Conservation (phyloP, 2,797 vertebrate genomes). For the Rousettus madagascariensis region DNA sequence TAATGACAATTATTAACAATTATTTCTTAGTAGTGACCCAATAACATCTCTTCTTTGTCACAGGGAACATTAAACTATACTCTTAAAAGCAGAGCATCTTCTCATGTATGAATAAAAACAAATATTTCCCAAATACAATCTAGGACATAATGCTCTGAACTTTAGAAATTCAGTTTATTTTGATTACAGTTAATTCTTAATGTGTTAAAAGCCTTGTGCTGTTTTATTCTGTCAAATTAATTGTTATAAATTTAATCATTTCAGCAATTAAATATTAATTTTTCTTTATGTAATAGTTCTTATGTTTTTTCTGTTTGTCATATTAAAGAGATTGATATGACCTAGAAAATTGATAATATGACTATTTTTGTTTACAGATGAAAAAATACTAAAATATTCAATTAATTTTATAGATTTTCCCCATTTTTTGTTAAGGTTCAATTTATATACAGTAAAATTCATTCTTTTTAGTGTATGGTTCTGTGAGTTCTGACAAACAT, state of each 20-base stretch:
- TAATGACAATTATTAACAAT: neutral
- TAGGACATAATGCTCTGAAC: conserved; percentile 9
- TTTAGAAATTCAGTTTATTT: conserved; percentile 37
- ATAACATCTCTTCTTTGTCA: neutral
- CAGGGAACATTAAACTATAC: neutral
- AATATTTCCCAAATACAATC: neutral
- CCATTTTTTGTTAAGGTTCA: neutral
- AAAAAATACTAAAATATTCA: conserved; percentile 10
- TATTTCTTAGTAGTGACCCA: neutral
- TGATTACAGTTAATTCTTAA: neutral
- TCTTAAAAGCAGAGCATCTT: neutral
- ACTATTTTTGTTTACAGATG: conserved; percentile 26
- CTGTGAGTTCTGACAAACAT: conserved; percentile 10
- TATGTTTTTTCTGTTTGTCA: neutral
- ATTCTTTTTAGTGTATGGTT: neutral
- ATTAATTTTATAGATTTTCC: neutral
- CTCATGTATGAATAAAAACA: neutral
- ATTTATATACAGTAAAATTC: neutral
- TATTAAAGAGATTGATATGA: neutral
- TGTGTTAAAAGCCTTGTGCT: neutral
- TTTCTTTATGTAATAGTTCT: neutral
- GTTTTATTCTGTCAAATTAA: conserved; percentile 23
- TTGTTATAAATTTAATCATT: neutral
- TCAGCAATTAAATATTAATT: neutral
- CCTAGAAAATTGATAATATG: neutral